These are phyloP conservation scores for Tetranychus urticae DNA, from an alignment of 1,140 invertebrate genomes.

Conservation along the genomic window DNA sequence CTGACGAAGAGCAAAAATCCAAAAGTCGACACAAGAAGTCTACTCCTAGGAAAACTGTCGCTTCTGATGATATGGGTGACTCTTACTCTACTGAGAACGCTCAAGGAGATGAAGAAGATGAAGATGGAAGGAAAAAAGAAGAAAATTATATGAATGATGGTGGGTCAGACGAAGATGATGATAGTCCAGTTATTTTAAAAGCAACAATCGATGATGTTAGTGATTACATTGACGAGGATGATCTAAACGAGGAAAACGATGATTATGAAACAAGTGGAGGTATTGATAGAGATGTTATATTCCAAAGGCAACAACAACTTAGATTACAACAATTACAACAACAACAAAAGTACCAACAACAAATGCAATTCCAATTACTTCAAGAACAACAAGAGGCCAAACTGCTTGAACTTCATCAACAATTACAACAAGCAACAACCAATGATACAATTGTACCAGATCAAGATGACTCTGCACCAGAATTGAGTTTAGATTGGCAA, in stretches of 20 bases:
- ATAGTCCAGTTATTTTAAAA: not conserved
- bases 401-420: conserved; percentile 1
- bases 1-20: conserved; percentile 15
- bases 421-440: not conserved
- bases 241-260: not conserved
- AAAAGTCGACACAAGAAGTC: not conserved
- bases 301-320: conserved; percentile 2
- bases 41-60: no score
- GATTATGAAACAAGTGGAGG: not conserved
- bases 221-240: not conserved
- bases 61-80: not conserved
- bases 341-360: not conserved
- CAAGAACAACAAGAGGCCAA: not conserved
- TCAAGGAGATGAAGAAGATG: not conserved
- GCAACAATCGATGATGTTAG: not conserved
- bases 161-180: not conserved
- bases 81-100: not conserved
- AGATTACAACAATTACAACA: not conserved
- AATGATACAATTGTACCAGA: not conserved
- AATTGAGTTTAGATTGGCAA: not conserved
- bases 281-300: not conserved
- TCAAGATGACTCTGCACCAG: not conserved
- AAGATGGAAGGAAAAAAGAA: not conserved
- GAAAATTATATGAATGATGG: not conserved
- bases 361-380: not conserved